Evolutionary conservation across 2,113 vertebrate species (phyloP).

Genomic region (Varanus salvator): DNA sequence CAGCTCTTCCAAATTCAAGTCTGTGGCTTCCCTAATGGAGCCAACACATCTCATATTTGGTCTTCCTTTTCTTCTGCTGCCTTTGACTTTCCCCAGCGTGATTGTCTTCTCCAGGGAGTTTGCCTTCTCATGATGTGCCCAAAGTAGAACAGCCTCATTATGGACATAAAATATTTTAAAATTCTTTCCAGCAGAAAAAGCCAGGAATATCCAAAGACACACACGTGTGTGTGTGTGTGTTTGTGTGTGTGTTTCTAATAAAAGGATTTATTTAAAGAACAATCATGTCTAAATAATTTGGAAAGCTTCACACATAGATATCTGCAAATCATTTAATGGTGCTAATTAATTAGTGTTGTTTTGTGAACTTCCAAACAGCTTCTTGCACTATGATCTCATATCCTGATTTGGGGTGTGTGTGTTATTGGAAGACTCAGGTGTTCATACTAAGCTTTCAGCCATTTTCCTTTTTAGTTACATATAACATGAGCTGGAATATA

Average conservation of each 20-base stretch:
- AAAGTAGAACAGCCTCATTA: background rate
- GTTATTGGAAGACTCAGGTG: slow-evolving; percentile 49
- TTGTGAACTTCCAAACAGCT: slow-evolving; percentile 72
- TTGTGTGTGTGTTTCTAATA: slow-evolving; percentile 65
- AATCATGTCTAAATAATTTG: slow-evolving; percentile 72
- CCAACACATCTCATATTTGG: no score
- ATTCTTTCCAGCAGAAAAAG: slow-evolving; percentile 59
- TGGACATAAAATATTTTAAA: slow-evolving; percentile 63
- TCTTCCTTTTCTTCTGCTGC: no score
- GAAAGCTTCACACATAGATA: slow-evolving; percentile 66
- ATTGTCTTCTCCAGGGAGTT: no score
- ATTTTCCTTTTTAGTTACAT: background rate
- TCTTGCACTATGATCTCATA: slow-evolving; percentile 55
- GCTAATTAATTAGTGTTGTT: slow-evolving; percentile 77
- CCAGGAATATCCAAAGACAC: slow-evolving; percentile 73
- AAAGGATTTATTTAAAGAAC: slow-evolving; percentile 73
- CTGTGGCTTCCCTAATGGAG: no score
- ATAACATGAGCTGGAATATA: background rate
- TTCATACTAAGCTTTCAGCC: slow-evolving; percentile 35
- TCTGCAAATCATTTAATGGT: slow-evolving; percentile 77
- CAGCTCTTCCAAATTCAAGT: no score
- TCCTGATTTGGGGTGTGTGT: slow-evolving; percentile 72
- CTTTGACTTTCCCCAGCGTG: no score
- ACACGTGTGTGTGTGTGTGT: no score
- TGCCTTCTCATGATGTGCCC: no score